Base-by-base conservation (phyloP, 1,140 invertebrate genomes). In the Orussus abietinus region DNA sequence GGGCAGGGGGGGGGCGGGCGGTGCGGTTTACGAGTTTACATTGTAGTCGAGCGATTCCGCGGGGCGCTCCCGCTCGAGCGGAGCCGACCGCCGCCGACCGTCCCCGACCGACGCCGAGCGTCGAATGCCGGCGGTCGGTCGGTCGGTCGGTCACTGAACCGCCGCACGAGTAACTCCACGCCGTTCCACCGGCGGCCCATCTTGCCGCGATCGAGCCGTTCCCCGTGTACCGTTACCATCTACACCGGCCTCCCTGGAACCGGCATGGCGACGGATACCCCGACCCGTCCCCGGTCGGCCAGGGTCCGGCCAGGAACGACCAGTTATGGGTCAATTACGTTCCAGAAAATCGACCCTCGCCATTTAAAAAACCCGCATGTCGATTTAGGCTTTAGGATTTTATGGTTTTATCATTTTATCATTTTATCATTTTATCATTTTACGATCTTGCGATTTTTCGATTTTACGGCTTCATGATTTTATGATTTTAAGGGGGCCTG, bases 71-170 rank as follows among this genome's bases (percentile, higher is more conserved):
- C 50, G 32, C 43, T 36, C 35, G 38, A 46, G 38, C 39, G 31
- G 35, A 33, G 38, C 46, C 49, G 38, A 48, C 46, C 34, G 15
- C 34, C 47, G 38, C 47, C 32, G 12, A 12, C n/a, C 21, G 33
- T 17, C 17, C 20, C 19, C 28, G 14, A n/a, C 4, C 19, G 3
- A 17, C 19, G 12, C n/a, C 18, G 7, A 12, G 6, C 33, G 36
- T 32, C 44, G n/a, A n/a, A n/a, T n/a, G 31, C 26, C 54, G 52
- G 54, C 53, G 53, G 53, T 57, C 56, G 55, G 54, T 57, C 49
- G 51, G 54, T 58, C 56, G 41, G 41, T 43, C 41, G 55, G 57
- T 58, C 55, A 58, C 51, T 59, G 57, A 59, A 57, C 57, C 57
- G 57, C 49, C 51, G 38, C 28, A n/a, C n/a, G n/a, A n/a, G n/a